A percentile compares a stretch with the other conserved stretches of the same genome.
phyloP scores from a whole-genome alignment of 2,797 vertebrate species.

The Austrolebias charrua region DNA sequence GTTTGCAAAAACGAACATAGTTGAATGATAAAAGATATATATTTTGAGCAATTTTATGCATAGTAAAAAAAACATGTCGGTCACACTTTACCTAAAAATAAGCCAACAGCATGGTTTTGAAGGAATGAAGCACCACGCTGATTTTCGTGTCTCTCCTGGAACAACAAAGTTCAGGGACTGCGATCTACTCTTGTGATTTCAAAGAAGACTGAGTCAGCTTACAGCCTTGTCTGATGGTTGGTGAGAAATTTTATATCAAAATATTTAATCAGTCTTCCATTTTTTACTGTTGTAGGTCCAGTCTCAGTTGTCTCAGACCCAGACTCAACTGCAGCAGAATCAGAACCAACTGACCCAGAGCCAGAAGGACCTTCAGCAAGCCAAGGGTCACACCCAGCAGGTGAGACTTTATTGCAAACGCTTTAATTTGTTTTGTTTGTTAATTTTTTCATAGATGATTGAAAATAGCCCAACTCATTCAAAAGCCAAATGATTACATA shows the following conservation, averaged over 20 bases:
- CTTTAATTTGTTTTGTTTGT: neutral
- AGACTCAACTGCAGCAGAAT: constrained; percentile 67
- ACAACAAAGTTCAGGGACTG: no score
- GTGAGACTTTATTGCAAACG: constrained; percentile 27
- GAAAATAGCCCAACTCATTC: neutral
- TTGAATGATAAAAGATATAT: no score
- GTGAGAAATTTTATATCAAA: neutral
- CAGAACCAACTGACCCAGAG: constrained; percentile 66
- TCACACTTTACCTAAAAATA: no score
- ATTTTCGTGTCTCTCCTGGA: no score
- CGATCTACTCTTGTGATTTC: no score
- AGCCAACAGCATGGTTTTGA: no score
- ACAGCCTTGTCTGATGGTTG: neutral
- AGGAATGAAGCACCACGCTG: no score
- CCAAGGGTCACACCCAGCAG: constrained; percentile 64
- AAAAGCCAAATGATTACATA: neutral
- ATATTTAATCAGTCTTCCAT: neutral
- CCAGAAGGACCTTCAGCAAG: constrained; percentile 71
- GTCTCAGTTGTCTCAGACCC: constrained; percentile 62
- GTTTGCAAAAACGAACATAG: no score
- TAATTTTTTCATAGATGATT: neutral
- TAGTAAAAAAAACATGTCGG: no score
- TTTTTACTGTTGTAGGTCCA: constrained; percentile 56
- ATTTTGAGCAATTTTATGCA: no score
- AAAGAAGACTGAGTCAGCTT: no score